phyloP scores from a whole-genome alignment of 2,888 invertebrate species.

The Ichneumon xanthorius region DNA sequence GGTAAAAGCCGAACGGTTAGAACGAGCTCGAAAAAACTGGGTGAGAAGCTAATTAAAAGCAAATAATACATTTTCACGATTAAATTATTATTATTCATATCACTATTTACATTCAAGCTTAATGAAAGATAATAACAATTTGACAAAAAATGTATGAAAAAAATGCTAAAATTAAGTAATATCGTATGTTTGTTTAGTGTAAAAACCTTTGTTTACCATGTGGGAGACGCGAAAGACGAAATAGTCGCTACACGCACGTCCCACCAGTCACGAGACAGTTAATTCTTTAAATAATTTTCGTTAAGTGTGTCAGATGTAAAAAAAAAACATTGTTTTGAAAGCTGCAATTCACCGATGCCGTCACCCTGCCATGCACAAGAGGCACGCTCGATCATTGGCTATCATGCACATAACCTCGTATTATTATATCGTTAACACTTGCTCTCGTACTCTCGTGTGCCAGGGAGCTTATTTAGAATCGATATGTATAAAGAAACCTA shows the following conservation, averaged over 20 bases:
- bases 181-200: too few species aligned
- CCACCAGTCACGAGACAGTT: too few species aligned
- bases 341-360: not conserved
- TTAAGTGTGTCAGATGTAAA: slow-evolving; percentile 17
- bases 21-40: too few species aligned
- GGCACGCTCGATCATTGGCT: slow-evolving; percentile 8
- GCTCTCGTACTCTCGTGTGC: slow-evolving; percentile 39
- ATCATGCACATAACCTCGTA: not conserved
- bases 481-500: slow-evolving; percentile 31
- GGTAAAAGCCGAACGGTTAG: too few species aligned
- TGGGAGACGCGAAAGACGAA: slow-evolving; percentile 1
- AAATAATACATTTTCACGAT: not conserved
- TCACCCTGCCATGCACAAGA: slow-evolving; percentile 10
- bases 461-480: slow-evolving; percentile 41
- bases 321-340: not conserved
- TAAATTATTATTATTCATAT: slow-evolving; percentile 1
- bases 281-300: slow-evolving; percentile 20
- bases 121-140: too few species aligned
- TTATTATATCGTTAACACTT: slow-evolving; percentile 23
- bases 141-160: too few species aligned
- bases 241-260: too few species aligned
- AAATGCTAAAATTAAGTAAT: too few species aligned
- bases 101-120: too few species aligned
- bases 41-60: too few species aligned
- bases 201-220: too few species aligned